These are phyloP conservation scores for Drosophila austrosaltans DNA, from an alignment of 2,888 invertebrate genomes.

Conservation along the genomic window DNA sequence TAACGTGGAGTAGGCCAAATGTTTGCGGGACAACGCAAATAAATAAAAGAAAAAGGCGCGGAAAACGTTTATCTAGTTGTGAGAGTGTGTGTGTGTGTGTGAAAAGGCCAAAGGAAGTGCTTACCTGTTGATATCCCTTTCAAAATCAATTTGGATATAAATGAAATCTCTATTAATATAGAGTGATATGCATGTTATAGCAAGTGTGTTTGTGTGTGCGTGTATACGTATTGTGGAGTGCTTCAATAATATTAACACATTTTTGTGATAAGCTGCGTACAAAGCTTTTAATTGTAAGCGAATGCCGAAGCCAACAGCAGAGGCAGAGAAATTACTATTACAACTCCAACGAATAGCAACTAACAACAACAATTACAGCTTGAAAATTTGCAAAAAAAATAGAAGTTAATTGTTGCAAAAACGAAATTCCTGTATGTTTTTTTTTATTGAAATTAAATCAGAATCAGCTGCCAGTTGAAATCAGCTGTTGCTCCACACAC, in stretches of 20 bases:
- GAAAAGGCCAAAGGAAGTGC: not conserved
- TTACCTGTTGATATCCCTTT: constrained; percentile 9
- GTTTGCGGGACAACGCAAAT: not conserved
- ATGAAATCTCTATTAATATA: constrained; percentile 5
- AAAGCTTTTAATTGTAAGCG: constrained; percentile 55
- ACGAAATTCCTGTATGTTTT: not conserved
- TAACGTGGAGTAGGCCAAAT: not conserved
- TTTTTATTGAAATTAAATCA: constrained; percentile 44
- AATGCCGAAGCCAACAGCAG: constrained; percentile 33
- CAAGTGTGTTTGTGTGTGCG: constrained; percentile 5
- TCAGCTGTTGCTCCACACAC: constrained; percentile 63
- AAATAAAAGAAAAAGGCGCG: constrained; percentile 11
- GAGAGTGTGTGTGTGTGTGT: constrained; percentile 4
- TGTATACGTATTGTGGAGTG: not conserved
- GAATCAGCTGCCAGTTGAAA: constrained; percentile 52
- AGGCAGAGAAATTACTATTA: constrained; percentile 51
- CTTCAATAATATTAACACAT: constrained; percentile 28
- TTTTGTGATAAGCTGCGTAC: constrained; percentile 61
- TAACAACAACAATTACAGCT: constrained; percentile 30
- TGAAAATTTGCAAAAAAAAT: constrained; percentile 13
- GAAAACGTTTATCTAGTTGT: not conserved
- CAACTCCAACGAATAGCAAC: not conserved
- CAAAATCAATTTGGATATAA: not conserved
- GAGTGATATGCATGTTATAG: too few relatives aligned
- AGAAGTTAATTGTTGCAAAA: constrained; percentile 13